Evolutionary conservation across 2,888 invertebrate genomes (phyloP), one percentile per base, ranked within the genome.

Genomic region (Alitta virens): DNA sequence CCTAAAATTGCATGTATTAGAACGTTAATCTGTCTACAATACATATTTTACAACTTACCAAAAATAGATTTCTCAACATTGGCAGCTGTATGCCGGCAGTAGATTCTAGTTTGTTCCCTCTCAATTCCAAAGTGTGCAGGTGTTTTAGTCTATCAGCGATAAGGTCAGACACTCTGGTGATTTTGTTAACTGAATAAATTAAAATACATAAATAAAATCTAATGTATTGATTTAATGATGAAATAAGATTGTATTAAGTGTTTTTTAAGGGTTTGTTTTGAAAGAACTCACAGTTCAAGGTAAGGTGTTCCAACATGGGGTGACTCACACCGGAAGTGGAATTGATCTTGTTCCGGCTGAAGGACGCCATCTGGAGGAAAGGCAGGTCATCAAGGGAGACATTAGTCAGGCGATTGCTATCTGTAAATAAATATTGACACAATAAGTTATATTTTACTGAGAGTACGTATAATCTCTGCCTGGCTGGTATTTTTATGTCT

Each of bases 61-160:
- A 58, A 68, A 80, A 82, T 16, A 82, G 71, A 68, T 80, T 80
- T 71, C 78, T 80, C 25, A 82, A 69, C 62, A 76, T 79, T 26
- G 81, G 81, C 24, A 81, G 68, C 59, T 71, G 66, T 40, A 82
- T 71, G 23, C 81, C 81, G 58, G 72, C 77, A 40, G 80, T 78
- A 1, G 75, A 73, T 40, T 73, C 74, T 16, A 82, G 72, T 67
- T 75, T 78, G 69, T 82, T 82, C 21, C 78, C 77, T 60, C 81
- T 54, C 25, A 81, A 63, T 63, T 82, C 82, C 40, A 82, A 69
- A 12, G 79, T 78, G 61, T 80, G 79, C 49, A 82, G 71, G 40
- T 77, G 62, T 16, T 74, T 67, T 43, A 82, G 64, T 56, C 74
- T 75, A 0, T 61, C 60, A 5, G 74, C 67, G 56, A 79, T 76